Conservation (phyloP, 2,888 invertebrate genomes). For the Anoplius nigerrimus region DNA sequence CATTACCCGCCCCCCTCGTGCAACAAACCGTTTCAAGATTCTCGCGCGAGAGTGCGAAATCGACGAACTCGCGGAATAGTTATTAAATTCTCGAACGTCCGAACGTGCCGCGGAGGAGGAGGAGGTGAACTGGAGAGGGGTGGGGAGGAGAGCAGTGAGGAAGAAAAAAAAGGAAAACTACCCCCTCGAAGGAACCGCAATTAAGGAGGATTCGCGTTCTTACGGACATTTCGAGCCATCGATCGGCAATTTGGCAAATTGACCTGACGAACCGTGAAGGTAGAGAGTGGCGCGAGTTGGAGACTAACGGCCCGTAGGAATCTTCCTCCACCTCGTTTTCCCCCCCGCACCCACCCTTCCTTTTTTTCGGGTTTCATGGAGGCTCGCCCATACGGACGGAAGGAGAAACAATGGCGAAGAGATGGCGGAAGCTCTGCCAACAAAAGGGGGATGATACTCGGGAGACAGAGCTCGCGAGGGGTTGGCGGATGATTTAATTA, state of each 20-base stretch:
- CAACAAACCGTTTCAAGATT: not conserved
- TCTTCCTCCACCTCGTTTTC: not conserved
- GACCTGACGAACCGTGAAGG: slow-evolving; percentile 41
- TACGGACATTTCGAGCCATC: slow-evolving; percentile 20
- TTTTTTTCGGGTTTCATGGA: slow-evolving; percentile 16
- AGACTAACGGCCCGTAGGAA: slow-evolving; percentile 1
- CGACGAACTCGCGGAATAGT: not conserved
- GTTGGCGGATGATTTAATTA: slow-evolving; percentile 74
- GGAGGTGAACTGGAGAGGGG: too few species aligned
- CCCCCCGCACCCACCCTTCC: slow-evolving; percentile 3
- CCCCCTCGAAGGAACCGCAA: slow-evolving; percentile 36
- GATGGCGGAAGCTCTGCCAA: slow-evolving; percentile 61
- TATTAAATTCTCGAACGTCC: not conserved
- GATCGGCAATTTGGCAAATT: slow-evolving; percentile 40
- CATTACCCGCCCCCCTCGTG: not conserved
- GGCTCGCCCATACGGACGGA: slow-evolving; percentile 29
- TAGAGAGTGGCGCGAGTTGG: slow-evolving; percentile 25
- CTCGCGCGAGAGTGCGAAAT: not conserved
- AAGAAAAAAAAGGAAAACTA: not conserved
- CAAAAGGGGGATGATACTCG: slow-evolving; percentile 67
- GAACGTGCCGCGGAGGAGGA: not conserved
- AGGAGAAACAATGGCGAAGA: slow-evolving; percentile 59
- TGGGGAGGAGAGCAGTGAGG: not conserved
- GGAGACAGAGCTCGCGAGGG: slow-evolving; percentile 66
- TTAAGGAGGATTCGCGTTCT: slow-evolving; percentile 41